Evolutionary conservation across 2,888 invertebrate genomes (phyloP).

Genomic region (Ophioninae sp.): DNA sequence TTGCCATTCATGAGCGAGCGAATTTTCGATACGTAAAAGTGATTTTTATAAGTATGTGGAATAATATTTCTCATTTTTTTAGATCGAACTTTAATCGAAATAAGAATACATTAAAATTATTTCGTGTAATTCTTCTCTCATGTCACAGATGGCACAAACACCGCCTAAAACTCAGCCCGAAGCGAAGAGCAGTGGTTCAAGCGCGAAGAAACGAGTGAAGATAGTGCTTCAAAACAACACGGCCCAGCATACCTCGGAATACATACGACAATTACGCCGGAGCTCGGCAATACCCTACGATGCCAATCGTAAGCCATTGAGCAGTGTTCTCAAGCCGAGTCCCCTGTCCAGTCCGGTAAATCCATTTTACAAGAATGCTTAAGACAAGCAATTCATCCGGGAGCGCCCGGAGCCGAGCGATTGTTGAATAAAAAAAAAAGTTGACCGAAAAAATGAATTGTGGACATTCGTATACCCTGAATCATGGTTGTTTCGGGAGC

Average conservation of each 20-base stretch:
- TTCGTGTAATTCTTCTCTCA: slow-evolving; percentile 4
- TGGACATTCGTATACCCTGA: slow-evolving; percentile 25
- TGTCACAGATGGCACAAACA: slow-evolving; percentile 49
- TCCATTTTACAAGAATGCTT: slow-evolving; percentile 86
- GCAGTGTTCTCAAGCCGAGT: slow-evolving; percentile 88
- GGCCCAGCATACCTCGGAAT: slow-evolving; percentile 88
- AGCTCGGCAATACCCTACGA: slow-evolving; percentile 91
- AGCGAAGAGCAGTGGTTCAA: slow-evolving; percentile 51
- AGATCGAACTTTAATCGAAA: not conserved
- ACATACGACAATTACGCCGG: slow-evolving; percentile 86
- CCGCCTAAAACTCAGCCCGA: slow-evolving; percentile 46
- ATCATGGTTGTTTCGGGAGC: slow-evolving; percentile 22
- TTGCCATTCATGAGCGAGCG: not conserved
- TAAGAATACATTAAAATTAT: not conserved
- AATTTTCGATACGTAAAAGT: not conserved
- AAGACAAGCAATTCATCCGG: slow-evolving; percentile 17
- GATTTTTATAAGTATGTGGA: not conserved
- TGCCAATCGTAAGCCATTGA: slow-evolving; percentile 85
- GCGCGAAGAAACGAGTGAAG: slow-evolving; percentile 86
- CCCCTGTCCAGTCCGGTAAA: slow-evolving; percentile 88
- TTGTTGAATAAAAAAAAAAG: slow-evolving; percentile 30
- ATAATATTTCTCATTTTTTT: not conserved
- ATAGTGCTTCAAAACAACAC: slow-evolving; percentile 87
- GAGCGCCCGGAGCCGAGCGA: not conserved
- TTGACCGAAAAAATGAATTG: slow-evolving; percentile 18